Conservation (phyloP, 2,797 vertebrate genomes). For the Anabas testudineus region DNA sequence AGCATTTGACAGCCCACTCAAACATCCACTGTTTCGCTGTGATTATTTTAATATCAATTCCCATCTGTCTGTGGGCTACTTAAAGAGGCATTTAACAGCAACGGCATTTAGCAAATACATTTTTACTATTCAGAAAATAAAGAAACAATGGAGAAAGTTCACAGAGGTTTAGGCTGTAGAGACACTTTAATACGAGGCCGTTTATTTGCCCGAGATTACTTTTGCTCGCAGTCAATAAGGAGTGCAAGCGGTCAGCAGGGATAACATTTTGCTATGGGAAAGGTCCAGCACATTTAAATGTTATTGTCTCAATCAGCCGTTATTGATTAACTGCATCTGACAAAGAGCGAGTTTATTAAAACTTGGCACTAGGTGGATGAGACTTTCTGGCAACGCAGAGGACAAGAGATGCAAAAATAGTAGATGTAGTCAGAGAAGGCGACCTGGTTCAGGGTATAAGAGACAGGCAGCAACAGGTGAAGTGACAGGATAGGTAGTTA, state of each 20-base stretch:
- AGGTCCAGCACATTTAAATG: slow-evolving; percentile 32
- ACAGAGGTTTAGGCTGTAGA: slow-evolving; percentile 12
- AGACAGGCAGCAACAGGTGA: slow-evolving; percentile 43
- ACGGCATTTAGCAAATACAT: slow-evolving; percentile 31
- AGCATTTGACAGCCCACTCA: slow-evolving; percentile 5
- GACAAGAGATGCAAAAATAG: slow-evolving; percentile 12
- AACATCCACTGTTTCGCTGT: background rate
- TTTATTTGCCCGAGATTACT: slow-evolving; percentile 47
- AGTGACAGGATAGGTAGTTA: slow-evolving; percentile 49
- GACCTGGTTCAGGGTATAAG: slow-evolving; percentile 35
- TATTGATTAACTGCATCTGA: slow-evolving; percentile 34
- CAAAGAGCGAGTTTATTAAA: slow-evolving; percentile 6
- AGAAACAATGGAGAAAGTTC: slow-evolving; percentile 14
- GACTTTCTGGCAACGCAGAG: background rate
- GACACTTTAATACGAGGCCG: slow-evolving; percentile 36
- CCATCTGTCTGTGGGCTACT: background rate
- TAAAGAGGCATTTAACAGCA: slow-evolving; percentile 28
- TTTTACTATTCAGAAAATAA: slow-evolving; percentile 23
- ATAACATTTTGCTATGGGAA: slow-evolving; percentile 35
- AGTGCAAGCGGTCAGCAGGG: slow-evolving; percentile 17
- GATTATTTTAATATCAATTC: slow-evolving; percentile 10
- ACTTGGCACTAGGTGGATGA: slow-evolving; percentile 2
- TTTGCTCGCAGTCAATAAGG: slow-evolving; percentile 33
- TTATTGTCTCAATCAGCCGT: slow-evolving; percentile 27
- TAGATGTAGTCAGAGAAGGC: background rate